phyloP scores from a whole-genome alignment of 2,888 invertebrate species.

The Sabatieria punctata region DNA sequence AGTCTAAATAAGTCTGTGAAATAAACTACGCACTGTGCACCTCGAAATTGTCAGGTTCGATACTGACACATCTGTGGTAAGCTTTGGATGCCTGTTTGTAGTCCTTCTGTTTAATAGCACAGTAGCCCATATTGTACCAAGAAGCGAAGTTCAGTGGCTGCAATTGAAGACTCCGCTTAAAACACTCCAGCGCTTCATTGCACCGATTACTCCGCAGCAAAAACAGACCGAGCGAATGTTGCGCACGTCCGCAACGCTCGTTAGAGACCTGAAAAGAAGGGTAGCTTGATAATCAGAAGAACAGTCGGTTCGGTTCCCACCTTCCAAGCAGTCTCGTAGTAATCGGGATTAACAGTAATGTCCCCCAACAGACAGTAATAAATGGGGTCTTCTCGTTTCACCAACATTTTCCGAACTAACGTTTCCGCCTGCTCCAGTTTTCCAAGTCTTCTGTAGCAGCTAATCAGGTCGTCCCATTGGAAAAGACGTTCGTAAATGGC shows the following conservation, averaged over 20 bases:
- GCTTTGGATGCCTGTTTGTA: slow-evolving; percentile 15
- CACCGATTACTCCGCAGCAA: slow-evolving; percentile 49
- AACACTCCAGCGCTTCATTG: slow-evolving; percentile 22
- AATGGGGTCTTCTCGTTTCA: slow-evolving; percentile 59
- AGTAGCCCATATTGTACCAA: slow-evolving; percentile 39
- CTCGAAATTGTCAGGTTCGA: slow-evolving; percentile 52
- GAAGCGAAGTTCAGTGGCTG: slow-evolving; percentile 19
- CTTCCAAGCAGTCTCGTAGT: slow-evolving; percentile 78
- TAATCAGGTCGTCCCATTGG: slow-evolving; percentile 78
- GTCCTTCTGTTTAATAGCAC: slow-evolving; percentile 24
- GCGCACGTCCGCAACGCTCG: slow-evolving; percentile 60
- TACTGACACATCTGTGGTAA: slow-evolving; percentile 18
- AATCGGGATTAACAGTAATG: slow-evolving; percentile 54
- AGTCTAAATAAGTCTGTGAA: too few species aligned
- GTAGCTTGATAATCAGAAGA: too few species aligned
- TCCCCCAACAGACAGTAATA: slow-evolving; percentile 83
- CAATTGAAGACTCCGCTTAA: slow-evolving; percentile 27
- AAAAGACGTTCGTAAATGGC: slow-evolving; percentile 42
- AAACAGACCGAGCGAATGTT: slow-evolving; percentile 65
- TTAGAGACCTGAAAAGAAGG: slow-evolving; percentile 36
- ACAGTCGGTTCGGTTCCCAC: too few species aligned
- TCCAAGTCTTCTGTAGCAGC: slow-evolving; percentile 68
- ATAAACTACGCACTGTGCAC: too few species aligned
- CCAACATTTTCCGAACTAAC: slow-evolving; percentile 26
- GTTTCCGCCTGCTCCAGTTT: slow-evolving; percentile 58